Evolutionary conservation across 2,797 vertebrate species (phyloP), one percentile per base, ranked within the genome.

Genomic region (Mus minutoides): DNA sequence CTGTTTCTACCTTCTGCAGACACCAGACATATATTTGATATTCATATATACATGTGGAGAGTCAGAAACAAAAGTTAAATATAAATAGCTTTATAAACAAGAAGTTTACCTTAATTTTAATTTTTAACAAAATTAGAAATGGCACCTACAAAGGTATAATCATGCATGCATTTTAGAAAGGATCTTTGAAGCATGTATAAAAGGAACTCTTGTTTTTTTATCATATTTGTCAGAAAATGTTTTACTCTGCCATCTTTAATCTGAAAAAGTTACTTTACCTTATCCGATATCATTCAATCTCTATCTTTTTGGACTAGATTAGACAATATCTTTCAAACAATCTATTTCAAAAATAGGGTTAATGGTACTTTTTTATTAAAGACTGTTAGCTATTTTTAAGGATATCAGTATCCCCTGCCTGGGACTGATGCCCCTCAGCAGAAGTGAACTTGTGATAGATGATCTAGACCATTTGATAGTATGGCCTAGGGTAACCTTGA

Each of bases 231-330:
- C 22, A 77, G 56, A 49, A 3, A n/a, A 34, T 62, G 4, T 80
- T 94, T 96, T 87, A 78, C 34, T 76, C 93, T 88, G 21, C 9
- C 22, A 1, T 78, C 80, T 86, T 76, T 88, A 12, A 87, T 76
- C 26, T 82, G 40, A 37, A 86, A 92, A 95, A 37, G 13, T 34
- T 43, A 31, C 8, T 83, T 69, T 21, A 76, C 64, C 19, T 85
- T 7, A 78, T 85, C 49, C 69, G 1, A 73, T 78, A 88, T 91
- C 88, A 78, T 34, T 49, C 2, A 6, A 46, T 46, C 43, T 90
- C 34, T 92, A 62, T 11, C 16, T 92, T 13, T 92, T 92, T 58
- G 52, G 60, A 19, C 54, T n/a, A 69, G 43, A 75, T 86, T 54
- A 76, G 6, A 11, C 73, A 1, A 0, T 80, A 31, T 52, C 31